phyloP scores from a whole-genome alignment of 2,113 vertebrate genomes.

The Bujurquina vittata region DNA sequence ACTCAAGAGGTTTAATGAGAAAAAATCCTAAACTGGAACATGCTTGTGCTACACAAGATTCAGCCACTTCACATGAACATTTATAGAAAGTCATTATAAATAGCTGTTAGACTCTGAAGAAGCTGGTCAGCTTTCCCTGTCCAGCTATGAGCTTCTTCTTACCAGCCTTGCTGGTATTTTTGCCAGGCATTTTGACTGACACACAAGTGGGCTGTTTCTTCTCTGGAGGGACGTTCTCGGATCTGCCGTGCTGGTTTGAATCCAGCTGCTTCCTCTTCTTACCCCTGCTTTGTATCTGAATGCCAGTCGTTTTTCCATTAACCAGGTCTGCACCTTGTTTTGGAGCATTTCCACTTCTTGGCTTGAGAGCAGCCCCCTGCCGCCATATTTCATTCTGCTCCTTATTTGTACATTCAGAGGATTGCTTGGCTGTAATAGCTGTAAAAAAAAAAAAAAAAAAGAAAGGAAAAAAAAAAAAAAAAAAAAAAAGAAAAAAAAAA shows the following conservation, averaged over 20 bases:
- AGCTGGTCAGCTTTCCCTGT: constrained; percentile 89
- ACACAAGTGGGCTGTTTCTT: constrained; percentile 76
- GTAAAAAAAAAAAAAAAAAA: constrained; percentile 40
- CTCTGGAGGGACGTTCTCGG: constrained; percentile 81
- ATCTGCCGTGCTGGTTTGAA: constrained; percentile 70
- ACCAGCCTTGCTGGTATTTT: constrained; percentile 67
- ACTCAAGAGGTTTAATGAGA: neutral
- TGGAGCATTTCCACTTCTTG: constrained; percentile 81
- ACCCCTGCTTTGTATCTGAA: constrained; percentile 76
- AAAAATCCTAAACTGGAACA: neutral
- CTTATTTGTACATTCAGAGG: constrained; percentile 65
- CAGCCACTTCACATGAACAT: neutral
- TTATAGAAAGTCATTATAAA: neutral
- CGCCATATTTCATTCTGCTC: constrained; percentile 8
- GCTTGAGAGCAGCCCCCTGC: constrained; percentile 69
- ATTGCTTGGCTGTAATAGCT: constrained; percentile 55
- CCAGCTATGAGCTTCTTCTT: constrained; percentile 88
- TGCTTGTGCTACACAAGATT: neutral
- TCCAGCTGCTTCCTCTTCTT: constrained; percentile 87
- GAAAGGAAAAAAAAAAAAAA: neutral
- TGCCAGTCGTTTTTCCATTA: constrained; percentile 62
- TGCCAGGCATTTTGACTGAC: constrained; percentile 66
- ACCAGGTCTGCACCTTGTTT: constrained; percentile 67
- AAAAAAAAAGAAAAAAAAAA: too few relatives aligned
- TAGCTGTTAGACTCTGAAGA: constrained; percentile 84